Evolutionary conservation across 64 coral and sea anemone species (phyloP), one percentile per base, ranked within the genome.

Genomic region (Pachyseris speciosa): DNA sequence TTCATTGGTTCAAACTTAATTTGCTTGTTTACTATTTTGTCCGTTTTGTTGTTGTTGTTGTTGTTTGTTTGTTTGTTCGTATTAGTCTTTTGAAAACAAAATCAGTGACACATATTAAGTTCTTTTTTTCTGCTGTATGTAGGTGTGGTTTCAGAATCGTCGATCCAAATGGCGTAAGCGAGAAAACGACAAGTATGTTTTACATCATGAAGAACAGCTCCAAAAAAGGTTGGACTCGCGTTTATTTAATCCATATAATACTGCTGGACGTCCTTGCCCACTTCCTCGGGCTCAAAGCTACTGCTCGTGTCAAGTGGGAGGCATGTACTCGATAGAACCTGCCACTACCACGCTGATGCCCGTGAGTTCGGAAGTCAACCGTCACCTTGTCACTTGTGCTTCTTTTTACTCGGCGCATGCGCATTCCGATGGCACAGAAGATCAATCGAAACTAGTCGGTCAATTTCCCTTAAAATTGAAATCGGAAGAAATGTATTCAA

Each of bases 141-240:
- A 74, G 70, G 70, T 74, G 1, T 74, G 70, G 70, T 74, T 74
- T 47, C 70, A 74, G 24, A 74, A 74, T 74, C 70, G 70, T 25
- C 70, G 70, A 45, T 74, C 70, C 22, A 74, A 74, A 74, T 74
- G 70, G 70, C 38, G 70, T 7, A 74, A 74, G 39, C 39, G 70
- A 74, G 70, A 45, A 47, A 19, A 26, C 22, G 45, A 74, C 37
- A 44, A 12, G 6, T 40, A 22, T 43, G 20, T 24, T 22, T 44
- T 25, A 11, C 38, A 44, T 11, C 19, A 25, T n/a, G 34, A 26
- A 39, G 22, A 74, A 13, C 20, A 44, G 11, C n/a, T 11, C 13
- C 52, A 57, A 57, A 15, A 19, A 57, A 20, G 52, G 22, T 20
- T 13, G 9, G 70, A 43, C 24, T 19, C 37, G 27, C n/a, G 70